Conservation (phyloP, 2,797 vertebrate species). For the Ispidina lecontei region DNA sequence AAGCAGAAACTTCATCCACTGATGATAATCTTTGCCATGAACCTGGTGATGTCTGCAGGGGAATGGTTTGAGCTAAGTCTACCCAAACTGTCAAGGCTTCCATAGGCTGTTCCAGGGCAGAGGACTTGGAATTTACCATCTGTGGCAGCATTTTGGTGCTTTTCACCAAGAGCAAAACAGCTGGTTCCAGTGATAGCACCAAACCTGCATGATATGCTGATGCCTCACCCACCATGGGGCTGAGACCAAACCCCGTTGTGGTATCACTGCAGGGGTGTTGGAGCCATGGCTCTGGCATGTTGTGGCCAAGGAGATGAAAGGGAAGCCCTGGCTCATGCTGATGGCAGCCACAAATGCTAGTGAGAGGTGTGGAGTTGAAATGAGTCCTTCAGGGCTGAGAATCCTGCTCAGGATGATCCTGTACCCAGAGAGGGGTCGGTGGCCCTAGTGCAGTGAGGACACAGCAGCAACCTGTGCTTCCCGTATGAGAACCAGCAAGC, state of each 20-base stretch:
- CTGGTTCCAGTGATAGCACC: not conserved
- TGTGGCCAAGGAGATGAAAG: not conserved
- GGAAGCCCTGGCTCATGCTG: not conserved
- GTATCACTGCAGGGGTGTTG: accelerated
- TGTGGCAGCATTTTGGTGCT: not conserved
- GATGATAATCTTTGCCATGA: not conserved
- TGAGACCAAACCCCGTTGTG: not conserved
- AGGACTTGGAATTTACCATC: not conserved
- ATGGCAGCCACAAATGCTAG: not conserved
- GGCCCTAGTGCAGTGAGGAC: not conserved
- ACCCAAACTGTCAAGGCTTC: not conserved
- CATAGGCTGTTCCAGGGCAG: not conserved
- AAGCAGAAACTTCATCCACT: not conserved
- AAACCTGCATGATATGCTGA: not conserved
- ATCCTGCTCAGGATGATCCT: not conserved
- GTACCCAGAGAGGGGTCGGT: accelerated
- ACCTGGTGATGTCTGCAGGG: not conserved
- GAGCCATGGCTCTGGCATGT: not conserved
- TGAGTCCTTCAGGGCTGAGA: not conserved
- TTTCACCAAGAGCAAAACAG: not conserved
- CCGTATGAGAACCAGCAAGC: not conserved
- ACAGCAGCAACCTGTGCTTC: not conserved
- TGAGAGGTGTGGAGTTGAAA: not conserved
- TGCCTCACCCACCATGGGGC: not conserved
- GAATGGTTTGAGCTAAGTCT: not conserved